Percentiles rank a stretch among this genome's conserved stretches.
Conservation (phyloP, 2,797 vertebrate species). For the Pseudochirops cupreus region DNA sequence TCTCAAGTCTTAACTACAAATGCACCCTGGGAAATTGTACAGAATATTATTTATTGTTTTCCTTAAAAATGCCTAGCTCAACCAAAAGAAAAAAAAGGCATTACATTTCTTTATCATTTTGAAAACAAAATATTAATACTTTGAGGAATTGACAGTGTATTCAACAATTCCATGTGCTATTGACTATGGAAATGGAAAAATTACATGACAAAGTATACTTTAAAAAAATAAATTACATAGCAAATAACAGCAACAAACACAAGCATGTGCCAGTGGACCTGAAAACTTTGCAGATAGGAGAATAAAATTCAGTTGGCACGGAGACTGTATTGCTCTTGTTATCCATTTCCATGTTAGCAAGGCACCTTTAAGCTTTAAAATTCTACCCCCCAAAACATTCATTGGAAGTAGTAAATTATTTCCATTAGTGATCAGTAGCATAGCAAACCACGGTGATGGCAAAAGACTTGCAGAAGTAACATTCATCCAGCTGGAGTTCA, state of each 20-base stretch:
- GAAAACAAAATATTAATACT: slow-evolving; percentile 75
- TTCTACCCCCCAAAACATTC: slow-evolving; percentile 72
- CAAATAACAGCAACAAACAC: slow-evolving; percentile 75
- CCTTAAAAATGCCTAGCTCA: slow-evolving; percentile 72
- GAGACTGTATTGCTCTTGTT: slow-evolving; percentile 70
- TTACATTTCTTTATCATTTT: slow-evolving; percentile 72
- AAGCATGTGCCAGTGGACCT: slow-evolving; percentile 76
- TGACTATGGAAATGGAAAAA: slow-evolving; percentile 75
- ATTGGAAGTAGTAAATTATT: slow-evolving; percentile 80
- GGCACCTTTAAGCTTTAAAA: slow-evolving; percentile 72
- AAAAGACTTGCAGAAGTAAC: slow-evolving; percentile 72
- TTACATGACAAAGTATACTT: slow-evolving; percentile 83
- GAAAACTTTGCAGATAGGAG: slow-evolving; percentile 77
- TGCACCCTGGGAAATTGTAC: slow-evolving; percentile 65
- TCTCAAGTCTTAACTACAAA: slow-evolving; percentile 73
- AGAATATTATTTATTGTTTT: slow-evolving; percentile 62
- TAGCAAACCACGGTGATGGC: slow-evolving; percentile 78
- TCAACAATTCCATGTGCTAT: slow-evolving; percentile 78
- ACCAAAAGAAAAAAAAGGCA: slow-evolving; percentile 65
- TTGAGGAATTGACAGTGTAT: slow-evolving; percentile 76
- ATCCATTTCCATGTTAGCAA: slow-evolving; percentile 70
- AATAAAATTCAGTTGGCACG: slow-evolving; percentile 79
- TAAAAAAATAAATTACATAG: slow-evolving; percentile 87
- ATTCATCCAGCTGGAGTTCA: slow-evolving; percentile 78
- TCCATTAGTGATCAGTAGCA: slow-evolving; percentile 86